Evolutionary conservation across 2,113 vertebrate species (phyloP).

Genomic region (Grallaria varia): DNA sequence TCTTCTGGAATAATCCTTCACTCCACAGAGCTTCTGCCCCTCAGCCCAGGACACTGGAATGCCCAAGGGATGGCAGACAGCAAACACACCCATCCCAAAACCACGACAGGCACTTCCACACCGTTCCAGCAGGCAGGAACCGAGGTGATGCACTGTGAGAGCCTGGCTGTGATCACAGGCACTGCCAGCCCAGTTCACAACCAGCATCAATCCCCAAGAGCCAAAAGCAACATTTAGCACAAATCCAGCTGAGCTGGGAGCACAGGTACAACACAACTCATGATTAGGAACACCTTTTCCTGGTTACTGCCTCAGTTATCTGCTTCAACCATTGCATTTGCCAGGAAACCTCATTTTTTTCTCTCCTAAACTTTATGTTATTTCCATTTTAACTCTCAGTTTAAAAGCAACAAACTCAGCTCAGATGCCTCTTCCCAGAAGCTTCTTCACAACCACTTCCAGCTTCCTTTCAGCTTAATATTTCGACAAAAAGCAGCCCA

Average conservation of each 20-base stretch:
- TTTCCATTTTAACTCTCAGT: background rate
- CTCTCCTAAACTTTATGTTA: background rate
- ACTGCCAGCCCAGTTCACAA: background rate
- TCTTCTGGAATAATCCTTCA: background rate
- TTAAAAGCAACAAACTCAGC: background rate
- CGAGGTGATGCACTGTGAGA: rapidly evolving
- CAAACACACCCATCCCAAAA: background rate
- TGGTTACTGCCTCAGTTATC: background rate
- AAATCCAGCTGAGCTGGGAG: background rate
- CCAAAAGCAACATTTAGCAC: background rate
- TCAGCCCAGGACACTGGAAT: background rate
- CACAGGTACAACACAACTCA: background rate
- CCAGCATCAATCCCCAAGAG: background rate
- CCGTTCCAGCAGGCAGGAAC: background rate
- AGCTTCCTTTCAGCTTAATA: background rate
- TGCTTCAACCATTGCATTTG: background rate
- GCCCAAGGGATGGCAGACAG: background rate
- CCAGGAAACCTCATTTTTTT: background rate
- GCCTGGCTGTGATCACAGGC: background rate
- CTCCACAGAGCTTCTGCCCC: background rate
- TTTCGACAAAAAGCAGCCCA: background rate
- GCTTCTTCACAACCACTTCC: background rate
- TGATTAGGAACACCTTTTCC: background rate
- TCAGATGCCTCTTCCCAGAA: background rate
- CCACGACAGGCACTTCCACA: rapidly evolving